A percentile compares a stretch with the other conserved stretches of the same genome.
Conservation (phyloP, 2,797 vertebrate species). For the Eulemur coronatus region DNA sequence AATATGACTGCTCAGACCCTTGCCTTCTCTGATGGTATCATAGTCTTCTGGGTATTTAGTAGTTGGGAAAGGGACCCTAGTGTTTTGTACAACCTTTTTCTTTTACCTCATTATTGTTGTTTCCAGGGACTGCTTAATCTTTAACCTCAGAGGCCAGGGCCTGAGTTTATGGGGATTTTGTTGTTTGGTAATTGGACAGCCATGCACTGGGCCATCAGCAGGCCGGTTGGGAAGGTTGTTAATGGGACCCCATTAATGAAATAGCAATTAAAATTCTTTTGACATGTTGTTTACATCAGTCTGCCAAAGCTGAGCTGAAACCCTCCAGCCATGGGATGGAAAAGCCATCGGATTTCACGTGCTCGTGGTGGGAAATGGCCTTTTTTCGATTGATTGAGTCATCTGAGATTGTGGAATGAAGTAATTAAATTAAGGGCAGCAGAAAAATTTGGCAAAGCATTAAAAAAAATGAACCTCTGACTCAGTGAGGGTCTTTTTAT, state of each 20-base stretch:
- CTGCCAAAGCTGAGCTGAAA: slow-evolving; percentile 56
- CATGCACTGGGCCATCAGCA: slow-evolving; percentile 74
- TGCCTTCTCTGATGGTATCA: neutral
- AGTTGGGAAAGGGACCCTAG: neutral
- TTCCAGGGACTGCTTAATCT: slow-evolving; percentile 84
- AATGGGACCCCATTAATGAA: slow-evolving; percentile 85
- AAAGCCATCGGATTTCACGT: slow-evolving; percentile 62
- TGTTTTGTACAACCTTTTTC: slow-evolving; percentile 67
- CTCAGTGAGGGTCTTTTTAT: neutral
- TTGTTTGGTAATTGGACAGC: slow-evolving; percentile 81
- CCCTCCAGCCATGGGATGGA: slow-evolving; percentile 57
- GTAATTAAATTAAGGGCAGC: slow-evolving; percentile 52
- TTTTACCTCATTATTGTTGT: slow-evolving; percentile 80
- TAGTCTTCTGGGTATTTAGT: neutral
- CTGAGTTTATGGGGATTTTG: slow-evolving; percentile 81
- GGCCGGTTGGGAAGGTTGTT: slow-evolving; percentile 80
- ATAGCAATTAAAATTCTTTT: slow-evolving; percentile 87
- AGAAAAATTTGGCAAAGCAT: slow-evolving; percentile 2
- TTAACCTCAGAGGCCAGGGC: slow-evolving; percentile 81
- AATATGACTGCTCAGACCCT: neutral
- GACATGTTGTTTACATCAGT: slow-evolving; percentile 78
- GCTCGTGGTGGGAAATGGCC: slow-evolving; percentile 44
- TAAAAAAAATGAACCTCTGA: neutral
- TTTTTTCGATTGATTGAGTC: slow-evolving; percentile 22
- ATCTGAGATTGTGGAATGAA: slow-evolving; percentile 52